Evolutionary conservation across 2,888 invertebrate genomes (phyloP).

Genomic region (Tinea pellionella): DNA sequence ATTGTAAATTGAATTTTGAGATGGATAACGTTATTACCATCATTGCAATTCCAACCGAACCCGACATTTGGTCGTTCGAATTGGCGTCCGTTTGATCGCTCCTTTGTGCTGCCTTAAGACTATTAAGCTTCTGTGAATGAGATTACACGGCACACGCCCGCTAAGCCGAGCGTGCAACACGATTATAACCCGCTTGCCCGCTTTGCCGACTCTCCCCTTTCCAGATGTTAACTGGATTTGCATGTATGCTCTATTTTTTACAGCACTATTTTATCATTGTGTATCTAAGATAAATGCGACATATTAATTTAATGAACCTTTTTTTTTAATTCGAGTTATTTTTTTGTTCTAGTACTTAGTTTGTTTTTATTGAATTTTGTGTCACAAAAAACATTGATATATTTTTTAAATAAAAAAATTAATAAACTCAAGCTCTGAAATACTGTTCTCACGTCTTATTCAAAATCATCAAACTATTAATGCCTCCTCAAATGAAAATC

Average conservation of each 20-base stretch:
- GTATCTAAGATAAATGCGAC: not conserved
- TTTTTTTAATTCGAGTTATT: no score
- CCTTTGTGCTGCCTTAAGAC: constrained; percentile 60
- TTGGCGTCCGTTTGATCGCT: constrained; percentile 53
- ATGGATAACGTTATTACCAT: not conserved
- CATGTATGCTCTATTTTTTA: constrained; percentile 8
- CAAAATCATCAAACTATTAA: not conserved
- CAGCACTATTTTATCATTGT: not conserved
- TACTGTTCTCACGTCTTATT: not conserved
- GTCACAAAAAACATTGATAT: no score
- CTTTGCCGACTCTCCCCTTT: constrained; percentile 23
- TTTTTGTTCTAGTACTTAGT: no score
- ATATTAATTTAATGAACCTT: no score
- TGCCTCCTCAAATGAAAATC: not conserved
- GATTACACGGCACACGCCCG: constrained; percentile 54
- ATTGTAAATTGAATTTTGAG: not conserved
- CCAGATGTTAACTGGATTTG: constrained; percentile 6
- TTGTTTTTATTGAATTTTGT: no score
- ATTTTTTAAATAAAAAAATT: no score
- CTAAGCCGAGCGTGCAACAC: constrained; percentile 48
- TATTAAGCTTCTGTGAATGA: constrained; percentile 46
- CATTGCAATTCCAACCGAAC: constrained; percentile 1
- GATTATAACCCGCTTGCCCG: constrained; percentile 37
- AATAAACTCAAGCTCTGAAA: no score
- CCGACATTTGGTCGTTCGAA: constrained; percentile 61